These are phyloP conservation scores for Aphis craccivora DNA, from an alignment of 1,140 invertebrate genomes.

Conservation along the genomic window DNA sequence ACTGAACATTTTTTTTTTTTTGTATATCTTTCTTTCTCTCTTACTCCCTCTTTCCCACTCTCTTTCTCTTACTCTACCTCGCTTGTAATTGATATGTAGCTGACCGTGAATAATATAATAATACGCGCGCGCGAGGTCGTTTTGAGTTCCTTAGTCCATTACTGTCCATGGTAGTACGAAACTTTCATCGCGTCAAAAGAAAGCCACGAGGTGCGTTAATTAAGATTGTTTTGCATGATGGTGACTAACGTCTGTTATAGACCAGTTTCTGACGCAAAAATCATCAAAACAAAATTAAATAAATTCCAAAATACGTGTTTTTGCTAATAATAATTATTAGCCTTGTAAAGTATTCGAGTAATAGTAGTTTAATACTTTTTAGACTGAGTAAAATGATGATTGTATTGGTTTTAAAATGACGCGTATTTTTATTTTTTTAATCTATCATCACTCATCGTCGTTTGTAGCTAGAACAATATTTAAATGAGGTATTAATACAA, in stretches of 20 bases:
- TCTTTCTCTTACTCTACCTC: neutral
- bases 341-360: neutral
- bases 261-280: neutral
- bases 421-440: neutral
- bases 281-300: neutral
- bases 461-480: neutral
- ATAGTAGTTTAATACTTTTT: neutral
- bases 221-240: neutral
- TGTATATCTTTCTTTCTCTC: neutral
- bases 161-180: neutral
- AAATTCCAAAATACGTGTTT: neutral
- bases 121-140: neutral
- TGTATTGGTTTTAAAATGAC: neutral
- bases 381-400: neutral
- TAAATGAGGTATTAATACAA: neutral
- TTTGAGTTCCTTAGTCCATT: neutral
- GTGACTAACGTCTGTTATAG: neutral
- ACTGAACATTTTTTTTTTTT: constrained; percentile 7
- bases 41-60: neutral
- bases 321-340: neutral
- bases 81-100: constrained; percentile 44
- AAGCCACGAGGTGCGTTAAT: constrained; percentile 4
- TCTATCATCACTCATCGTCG: neutral
- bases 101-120: constrained; percentile 46
- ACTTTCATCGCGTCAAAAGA: constrained; percentile 37